Percentiles rank a stretch among this genome's conserved stretches.
phyloP scores from a whole-genome alignment of 2,113 vertebrate genomes.

The Lasiurus borealis region DNA sequence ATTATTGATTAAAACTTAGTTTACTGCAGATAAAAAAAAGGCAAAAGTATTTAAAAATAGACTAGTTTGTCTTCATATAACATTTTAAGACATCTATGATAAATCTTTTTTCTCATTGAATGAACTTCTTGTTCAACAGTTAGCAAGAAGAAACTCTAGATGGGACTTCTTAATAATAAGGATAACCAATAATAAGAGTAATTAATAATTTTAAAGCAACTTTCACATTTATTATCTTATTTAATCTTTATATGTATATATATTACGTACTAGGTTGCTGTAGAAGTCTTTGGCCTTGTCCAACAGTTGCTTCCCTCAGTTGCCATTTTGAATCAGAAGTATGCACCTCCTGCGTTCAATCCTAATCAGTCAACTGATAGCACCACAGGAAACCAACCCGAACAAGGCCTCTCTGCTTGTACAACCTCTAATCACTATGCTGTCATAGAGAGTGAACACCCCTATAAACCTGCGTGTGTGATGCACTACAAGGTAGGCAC shows the following conservation, averaged over 20 bases:
- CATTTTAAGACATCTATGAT: neutral
- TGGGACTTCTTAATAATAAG: conserved; percentile 28
- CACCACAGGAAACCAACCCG: conserved; percentile 97
- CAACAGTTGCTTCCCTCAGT: conserved; percentile 97
- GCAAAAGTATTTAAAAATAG: conserved; percentile 44
- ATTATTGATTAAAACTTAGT: conserved; percentile 19
- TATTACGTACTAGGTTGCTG: conserved; percentile 91
- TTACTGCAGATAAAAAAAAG: neutral
- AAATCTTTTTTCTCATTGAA: conserved; percentile 4
- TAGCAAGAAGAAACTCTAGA: conserved; percentile 15
- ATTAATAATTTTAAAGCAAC: neutral
- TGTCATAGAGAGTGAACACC: conserved; percentile 97
- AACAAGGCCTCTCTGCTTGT: conserved; percentile 97
- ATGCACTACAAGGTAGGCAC: conserved; percentile 95
- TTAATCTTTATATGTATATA: neutral
- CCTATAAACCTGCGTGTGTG: conserved; percentile 96
- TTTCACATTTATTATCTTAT: conserved; percentile 50
- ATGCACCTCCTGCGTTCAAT: conserved; percentile 98
- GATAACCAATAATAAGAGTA: neutral
- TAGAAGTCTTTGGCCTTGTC: conserved; percentile 98
- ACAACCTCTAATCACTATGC: conserved; percentile 98
- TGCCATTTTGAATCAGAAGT: conserved; percentile 98
- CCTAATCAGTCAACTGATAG: conserved; percentile 99
- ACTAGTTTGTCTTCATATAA: neutral
- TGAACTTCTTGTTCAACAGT: conserved; percentile 35